A percentile compares a stretch with the other conserved stretches of the same genome.
These are phyloP conservation scores for Bucco capensis DNA, from an alignment of 2,113 vertebrate species.

Conservation along the genomic window DNA sequence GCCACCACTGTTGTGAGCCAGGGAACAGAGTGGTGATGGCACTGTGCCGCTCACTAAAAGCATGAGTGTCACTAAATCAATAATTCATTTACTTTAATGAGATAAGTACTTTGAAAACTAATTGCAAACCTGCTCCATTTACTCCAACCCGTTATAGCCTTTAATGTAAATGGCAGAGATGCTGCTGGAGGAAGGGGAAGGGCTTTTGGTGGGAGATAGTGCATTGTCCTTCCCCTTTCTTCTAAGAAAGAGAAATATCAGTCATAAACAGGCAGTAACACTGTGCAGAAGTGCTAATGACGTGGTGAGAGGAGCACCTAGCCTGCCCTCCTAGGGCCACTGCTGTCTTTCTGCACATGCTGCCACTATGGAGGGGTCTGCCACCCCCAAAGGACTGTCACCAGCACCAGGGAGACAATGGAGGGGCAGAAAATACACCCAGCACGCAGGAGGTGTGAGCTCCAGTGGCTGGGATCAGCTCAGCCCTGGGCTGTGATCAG, in stretches of 20 bases:
- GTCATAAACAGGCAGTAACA: background rate
- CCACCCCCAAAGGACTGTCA: background rate
- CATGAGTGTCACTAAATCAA: conserved; percentile 95
- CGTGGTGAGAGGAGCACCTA: rapidly evolving
- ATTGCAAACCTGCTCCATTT: conserved; percentile 92
- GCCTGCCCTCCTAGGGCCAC: rapidly evolving
- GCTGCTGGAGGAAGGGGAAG: conserved; percentile 64
- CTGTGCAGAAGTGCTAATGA: rapidly evolving
- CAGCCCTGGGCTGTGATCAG: background rate
- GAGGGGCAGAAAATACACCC: background rate
- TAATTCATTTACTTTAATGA: conserved; percentile 99
- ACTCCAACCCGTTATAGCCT: conserved; percentile 79
- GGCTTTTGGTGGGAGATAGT: background rate
- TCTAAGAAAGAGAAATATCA: conserved; percentile 46
- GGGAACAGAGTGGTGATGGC: conserved; percentile 79
- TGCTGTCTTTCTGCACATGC: rapidly evolving
- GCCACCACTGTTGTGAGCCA: conserved; percentile 69
- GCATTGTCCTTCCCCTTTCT: background rate
- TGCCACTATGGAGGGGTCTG: background rate
- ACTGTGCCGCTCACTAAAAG: conserved; percentile 86
- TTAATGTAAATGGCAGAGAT: conserved; percentile 80
- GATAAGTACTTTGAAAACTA: conserved; percentile 97
- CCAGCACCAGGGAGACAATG: rapidly evolving
- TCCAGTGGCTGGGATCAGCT: background rate
- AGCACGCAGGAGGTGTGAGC: background rate